A percentile compares a stretch with the other conserved stretches of the same genome.
Evolutionary conservation across 2,113 vertebrate genomes (phyloP).

Genomic region (Brachypodius melanocephalos): DNA sequence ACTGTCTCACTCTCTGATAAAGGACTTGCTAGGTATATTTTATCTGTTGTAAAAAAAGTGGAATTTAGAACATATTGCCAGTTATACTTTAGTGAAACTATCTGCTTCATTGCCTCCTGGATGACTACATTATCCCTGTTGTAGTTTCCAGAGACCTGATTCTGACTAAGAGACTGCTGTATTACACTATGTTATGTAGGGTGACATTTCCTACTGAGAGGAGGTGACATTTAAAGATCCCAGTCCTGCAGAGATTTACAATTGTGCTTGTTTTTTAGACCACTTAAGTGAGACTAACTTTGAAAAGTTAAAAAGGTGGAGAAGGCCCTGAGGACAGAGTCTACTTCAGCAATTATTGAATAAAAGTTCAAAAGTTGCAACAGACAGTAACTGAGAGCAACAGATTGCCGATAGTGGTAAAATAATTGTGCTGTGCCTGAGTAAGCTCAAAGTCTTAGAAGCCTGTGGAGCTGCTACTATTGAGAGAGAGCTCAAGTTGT

Average conservation of each 20-base stretch:
- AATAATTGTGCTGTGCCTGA: background rate
- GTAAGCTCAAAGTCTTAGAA: background rate
- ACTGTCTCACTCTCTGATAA: background rate
- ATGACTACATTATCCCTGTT: background rate
- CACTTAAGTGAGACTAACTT: conserved; percentile 1
- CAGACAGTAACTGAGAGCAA: background rate
- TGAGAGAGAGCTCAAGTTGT: fast-evolving
- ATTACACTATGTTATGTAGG: background rate
- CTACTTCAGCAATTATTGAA: background rate
- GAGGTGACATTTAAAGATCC: conserved; percentile 5
- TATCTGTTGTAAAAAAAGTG: background rate
- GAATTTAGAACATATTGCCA: background rate
- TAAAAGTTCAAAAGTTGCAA: background rate
- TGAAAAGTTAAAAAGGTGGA: background rate
- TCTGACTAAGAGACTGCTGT: conserved; percentile 9
- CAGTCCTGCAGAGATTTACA: conserved; percentile 8
- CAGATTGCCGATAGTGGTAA: background rate
- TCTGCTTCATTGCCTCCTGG: background rate
- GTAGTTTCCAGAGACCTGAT: conserved; percentile 33
- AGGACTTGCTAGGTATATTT: background rate
- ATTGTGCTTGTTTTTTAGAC: background rate
- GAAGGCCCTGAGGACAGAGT: background rate
- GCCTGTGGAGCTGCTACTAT: background rate
- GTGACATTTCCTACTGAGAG: conserved; percentile 10
- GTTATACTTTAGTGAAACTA: background rate